Evolutionary conservation across 35 echinoderm and acorn worm genomes (phyloP).

Genomic region (Heliocidaris tuberculata): DNA sequence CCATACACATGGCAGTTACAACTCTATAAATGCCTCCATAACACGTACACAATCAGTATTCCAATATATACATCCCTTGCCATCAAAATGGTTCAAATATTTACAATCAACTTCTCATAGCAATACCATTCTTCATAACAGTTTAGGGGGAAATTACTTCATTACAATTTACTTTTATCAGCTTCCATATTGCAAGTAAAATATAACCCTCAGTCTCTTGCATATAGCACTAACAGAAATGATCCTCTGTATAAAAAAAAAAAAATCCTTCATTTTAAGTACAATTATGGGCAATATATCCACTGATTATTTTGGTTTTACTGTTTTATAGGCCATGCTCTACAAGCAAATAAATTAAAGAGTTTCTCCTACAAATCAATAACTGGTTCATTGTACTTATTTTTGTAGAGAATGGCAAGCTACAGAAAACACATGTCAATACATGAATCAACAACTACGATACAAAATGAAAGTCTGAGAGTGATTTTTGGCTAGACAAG

Average conservation of each 20-base stretch:
- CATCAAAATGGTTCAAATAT: neutral
- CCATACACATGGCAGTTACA: neutral
- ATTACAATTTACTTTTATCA: neutral
- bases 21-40: neutral
- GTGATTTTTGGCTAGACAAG: neutral
- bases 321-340: neutral
- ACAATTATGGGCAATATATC: neutral
- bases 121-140: too few species aligned
- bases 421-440: too few species aligned
- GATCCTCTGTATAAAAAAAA: neutral
- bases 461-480: neutral
- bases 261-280: neutral
- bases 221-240: neutral
- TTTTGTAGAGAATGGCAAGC: neutral
- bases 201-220: neutral
- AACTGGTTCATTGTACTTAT: neutral
- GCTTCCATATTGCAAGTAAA: neutral
- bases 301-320: neutral
- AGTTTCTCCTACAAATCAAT: neutral
- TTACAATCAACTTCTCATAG: neutral
- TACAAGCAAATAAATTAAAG: neutral
- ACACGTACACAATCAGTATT: neutral
- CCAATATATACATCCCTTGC: neutral
- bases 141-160: neutral
- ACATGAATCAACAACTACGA: neutral